Evolutionary conservation across 2,888 invertebrate species (phyloP).

Genomic region (Chydorus sphaericus): DNA sequence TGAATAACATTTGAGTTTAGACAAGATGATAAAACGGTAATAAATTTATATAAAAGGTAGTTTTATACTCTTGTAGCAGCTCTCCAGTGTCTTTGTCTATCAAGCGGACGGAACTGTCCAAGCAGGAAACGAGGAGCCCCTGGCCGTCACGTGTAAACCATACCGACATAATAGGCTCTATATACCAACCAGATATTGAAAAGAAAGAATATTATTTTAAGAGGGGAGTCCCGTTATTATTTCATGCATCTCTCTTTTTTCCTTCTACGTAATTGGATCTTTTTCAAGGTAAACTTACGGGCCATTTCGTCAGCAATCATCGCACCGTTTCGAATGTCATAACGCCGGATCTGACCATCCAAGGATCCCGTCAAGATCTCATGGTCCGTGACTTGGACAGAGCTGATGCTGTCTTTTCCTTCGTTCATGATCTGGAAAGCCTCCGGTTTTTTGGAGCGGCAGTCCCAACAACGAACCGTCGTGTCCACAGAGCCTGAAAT

Average conservation of each 20-base stretch:
- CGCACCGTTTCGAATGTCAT: constrained; percentile 79
- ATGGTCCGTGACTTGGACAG: constrained; percentile 56
- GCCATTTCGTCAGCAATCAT: constrained; percentile 71
- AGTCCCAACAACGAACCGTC: constrained; percentile 83
- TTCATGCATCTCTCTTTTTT: too few species aligned
- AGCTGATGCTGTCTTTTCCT: constrained; percentile 69
- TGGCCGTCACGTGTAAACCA: constrained; percentile 83
- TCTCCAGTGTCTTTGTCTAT: constrained; percentile 79
- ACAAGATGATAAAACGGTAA: neutral
- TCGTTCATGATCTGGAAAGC: constrained; percentile 72
- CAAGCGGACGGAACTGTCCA: constrained; percentile 65
- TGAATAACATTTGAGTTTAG: neutral
- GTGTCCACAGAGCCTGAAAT: constrained; percentile 90
- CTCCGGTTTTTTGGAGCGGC: constrained; percentile 41
- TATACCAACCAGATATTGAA: constrained; percentile 18
- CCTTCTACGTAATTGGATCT: neutral
- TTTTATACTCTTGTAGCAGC: constrained; percentile 45
- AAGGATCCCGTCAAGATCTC: constrained; percentile 82
- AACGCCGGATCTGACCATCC: constrained; percentile 71
- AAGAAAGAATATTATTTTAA: too few species aligned
- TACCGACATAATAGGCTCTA: constrained; percentile 64
- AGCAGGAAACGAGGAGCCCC: constrained; percentile 70
- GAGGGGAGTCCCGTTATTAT: too few species aligned
- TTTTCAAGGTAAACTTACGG: constrained; percentile 32
- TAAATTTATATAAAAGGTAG: neutral